A percentile compares a stretch with the other conserved stretches of the same genome.
Evolutionary conservation across 2,797 vertebrate genomes (phyloP).

Genomic region (Mycteria americana): DNA sequence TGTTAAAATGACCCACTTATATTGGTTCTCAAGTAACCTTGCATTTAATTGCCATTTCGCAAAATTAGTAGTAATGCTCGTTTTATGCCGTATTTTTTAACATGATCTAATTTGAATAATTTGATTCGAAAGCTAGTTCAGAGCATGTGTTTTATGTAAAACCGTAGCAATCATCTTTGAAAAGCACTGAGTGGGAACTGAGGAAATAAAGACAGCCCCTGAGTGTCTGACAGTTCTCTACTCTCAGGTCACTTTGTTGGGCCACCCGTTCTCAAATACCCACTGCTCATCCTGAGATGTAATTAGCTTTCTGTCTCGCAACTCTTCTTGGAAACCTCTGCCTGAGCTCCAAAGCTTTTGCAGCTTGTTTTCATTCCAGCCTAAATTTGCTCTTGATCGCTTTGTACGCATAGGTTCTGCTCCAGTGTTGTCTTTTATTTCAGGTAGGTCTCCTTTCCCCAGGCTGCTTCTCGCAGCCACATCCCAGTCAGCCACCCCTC

Average conservation of each 20-base stretch:
- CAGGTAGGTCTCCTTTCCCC: neutral
- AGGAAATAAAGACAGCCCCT: neutral
- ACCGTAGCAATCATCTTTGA: neutral
- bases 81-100: neutral
- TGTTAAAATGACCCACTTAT: neutral
- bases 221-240: neutral
- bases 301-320: neutral
- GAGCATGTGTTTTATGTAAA: neutral
- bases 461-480: accelerated
- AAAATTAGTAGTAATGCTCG: neutral
- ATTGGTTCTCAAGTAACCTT: neutral
- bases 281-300: neutral
- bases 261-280: neutral
- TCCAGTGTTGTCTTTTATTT: neutral
- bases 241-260: neutral
- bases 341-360: neutral
- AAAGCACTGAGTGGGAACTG: neutral
- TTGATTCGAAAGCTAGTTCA: neutral
- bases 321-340: neutral
- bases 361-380: neutral
- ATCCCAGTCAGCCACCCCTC: neutral
- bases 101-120: neutral
- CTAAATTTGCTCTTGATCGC: neutral
- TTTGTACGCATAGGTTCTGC: neutral
- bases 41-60: neutral